These are phyloP conservation scores for Pseudomyrmex cubaensis DNA, from an alignment of 1,140 invertebrate species.

Conservation along the genomic window DNA sequence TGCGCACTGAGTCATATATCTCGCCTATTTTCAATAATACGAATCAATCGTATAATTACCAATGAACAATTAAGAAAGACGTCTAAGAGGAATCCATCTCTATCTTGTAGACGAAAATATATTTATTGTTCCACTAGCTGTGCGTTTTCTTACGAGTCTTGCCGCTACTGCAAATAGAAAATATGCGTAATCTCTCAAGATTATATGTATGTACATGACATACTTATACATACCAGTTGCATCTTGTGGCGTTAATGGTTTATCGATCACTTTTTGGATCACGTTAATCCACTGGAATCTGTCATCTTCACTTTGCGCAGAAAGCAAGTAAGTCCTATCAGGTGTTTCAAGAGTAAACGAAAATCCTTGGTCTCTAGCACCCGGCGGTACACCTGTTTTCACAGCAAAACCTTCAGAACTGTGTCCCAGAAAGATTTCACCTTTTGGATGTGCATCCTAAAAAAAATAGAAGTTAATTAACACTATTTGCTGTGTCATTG, in stretches of 20 bases:
- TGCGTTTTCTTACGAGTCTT: slow-evolving; percentile 89
- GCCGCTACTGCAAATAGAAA: slow-evolving; percentile 88
- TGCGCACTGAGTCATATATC: slow-evolving; percentile 62
- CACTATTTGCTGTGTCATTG: background rate
- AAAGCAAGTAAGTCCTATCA: slow-evolving; percentile 92
- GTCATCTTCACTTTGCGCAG: slow-evolving; percentile 92
- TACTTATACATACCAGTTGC: slow-evolving; percentile 87
- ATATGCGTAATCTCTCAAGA: slow-evolving; percentile 25
- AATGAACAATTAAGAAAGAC: slow-evolving; percentile 74
- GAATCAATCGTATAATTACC: slow-evolving; percentile 63
- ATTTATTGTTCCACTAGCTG: slow-evolving; percentile 89
- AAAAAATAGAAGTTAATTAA: slow-evolving; percentile 11
- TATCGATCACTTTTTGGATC: slow-evolving; percentile 91
- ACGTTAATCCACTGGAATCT: slow-evolving; percentile 92
- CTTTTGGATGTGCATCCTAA: slow-evolving; percentile 94
- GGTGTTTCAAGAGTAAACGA: slow-evolving; percentile 95
- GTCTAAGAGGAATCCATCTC: slow-evolving; percentile 80
- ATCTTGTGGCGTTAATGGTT: slow-evolving; percentile 92
- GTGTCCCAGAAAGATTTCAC: slow-evolving; percentile 95
- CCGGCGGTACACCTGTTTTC: slow-evolving; percentile 87
- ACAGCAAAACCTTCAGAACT: slow-evolving; percentile 91
- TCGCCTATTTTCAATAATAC: slow-evolving; percentile 70
- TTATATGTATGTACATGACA: slow-evolving; percentile 63
- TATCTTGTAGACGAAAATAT: slow-evolving; percentile 88
- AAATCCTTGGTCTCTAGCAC: slow-evolving; percentile 90